Evolutionary conservation across 2,888 invertebrate genomes (phyloP).

Genomic region (Teleiodes luculella): DNA sequence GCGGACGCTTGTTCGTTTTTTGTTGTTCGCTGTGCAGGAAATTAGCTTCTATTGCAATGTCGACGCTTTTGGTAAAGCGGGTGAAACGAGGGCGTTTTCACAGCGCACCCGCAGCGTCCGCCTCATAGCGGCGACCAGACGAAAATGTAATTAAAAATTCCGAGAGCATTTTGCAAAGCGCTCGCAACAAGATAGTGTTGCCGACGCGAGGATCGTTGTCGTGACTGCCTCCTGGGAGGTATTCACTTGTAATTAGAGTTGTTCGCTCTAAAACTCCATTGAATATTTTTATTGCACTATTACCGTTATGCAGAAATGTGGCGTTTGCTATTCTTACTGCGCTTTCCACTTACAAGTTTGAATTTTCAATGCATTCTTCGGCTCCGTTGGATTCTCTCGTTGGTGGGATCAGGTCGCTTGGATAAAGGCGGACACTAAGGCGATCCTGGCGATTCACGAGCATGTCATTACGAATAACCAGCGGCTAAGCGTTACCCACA

Average conservation of each 20-base stretch:
- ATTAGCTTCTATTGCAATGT: slow-evolving; percentile 78
- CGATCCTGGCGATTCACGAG: slow-evolving; percentile 94
- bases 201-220: slow-evolving; percentile 66
- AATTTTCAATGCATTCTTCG: slow-evolving; percentile 20
- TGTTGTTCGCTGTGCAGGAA: slow-evolving; percentile 75
- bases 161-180: slow-evolving; percentile 73
- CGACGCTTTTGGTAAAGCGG: slow-evolving; percentile 75
- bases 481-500: slow-evolving; percentile 92
- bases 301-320: slow-evolving; percentile 40
- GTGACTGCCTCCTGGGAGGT: slow-evolving; percentile 70
- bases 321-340: slow-evolving; percentile 27
- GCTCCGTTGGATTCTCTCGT: background rate
- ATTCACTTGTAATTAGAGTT: slow-evolving; percentile 74
- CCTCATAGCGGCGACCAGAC: slow-evolving; percentile 72
- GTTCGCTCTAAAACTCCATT: slow-evolving; percentile 61
- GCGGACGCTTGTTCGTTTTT: slow-evolving; percentile 55
- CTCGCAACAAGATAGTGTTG: slow-evolving; percentile 77
- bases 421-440: slow-evolving; percentile 96
- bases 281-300: slow-evolving; percentile 45
- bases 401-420: slow-evolving; percentile 87
- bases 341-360: slow-evolving; percentile 27
- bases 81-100: slow-evolving; percentile 65
- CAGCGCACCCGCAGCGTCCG: slow-evolving; percentile 42
- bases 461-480: slow-evolving; percentile 96
- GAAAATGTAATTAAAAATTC: slow-evolving; percentile 79